Evolutionary conservation across 1,140 invertebrate species (phyloP).

Genomic region (Stegodyphus mimosarum): DNA sequence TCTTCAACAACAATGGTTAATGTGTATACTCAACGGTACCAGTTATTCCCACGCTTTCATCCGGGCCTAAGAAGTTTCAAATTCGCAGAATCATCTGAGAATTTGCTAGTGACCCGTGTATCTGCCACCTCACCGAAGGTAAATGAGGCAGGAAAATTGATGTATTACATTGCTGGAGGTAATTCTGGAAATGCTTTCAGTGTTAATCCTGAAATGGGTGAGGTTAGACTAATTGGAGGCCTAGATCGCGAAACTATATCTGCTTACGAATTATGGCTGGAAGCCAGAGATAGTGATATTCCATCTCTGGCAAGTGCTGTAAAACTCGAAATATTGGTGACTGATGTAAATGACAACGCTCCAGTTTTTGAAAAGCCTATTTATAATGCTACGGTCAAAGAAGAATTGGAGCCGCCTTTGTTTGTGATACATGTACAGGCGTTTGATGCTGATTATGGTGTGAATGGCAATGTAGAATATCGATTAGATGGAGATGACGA

Average conservation of each 20-base stretch:
- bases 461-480: constrained; percentile 87
- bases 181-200: constrained; percentile 87
- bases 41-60: constrained; percentile 80
- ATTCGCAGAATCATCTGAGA: constrained; percentile 80
- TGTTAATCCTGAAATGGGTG: constrained; percentile 81
- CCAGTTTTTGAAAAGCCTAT: constrained; percentile 77
- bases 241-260: constrained; percentile 90
- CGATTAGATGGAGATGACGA: constrained; percentile 73
- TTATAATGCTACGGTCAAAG: constrained; percentile 85
- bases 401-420: constrained; percentile 86
- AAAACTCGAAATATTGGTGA: constrained; percentile 84
- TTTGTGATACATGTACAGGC: constrained; percentile 83
- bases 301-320: constrained; percentile 79
- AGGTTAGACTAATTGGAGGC: constrained; percentile 79
- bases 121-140: constrained; percentile 74
- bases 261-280: constrained; percentile 91
- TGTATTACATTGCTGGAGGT: constrained; percentile 88
- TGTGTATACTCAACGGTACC: constrained; percentile 77
- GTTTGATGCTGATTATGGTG: constrained; percentile 85
- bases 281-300: constrained; percentile 85
- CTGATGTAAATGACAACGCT: constrained; percentile 91
- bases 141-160: constrained; percentile 71
- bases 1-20: constrained; percentile 71
- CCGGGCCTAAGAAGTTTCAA: constrained; percentile 76
- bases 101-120: constrained; percentile 67